Base-by-base conservation (phyloP, 1,140 invertebrate species). In the Lepidurus apus region DNA sequence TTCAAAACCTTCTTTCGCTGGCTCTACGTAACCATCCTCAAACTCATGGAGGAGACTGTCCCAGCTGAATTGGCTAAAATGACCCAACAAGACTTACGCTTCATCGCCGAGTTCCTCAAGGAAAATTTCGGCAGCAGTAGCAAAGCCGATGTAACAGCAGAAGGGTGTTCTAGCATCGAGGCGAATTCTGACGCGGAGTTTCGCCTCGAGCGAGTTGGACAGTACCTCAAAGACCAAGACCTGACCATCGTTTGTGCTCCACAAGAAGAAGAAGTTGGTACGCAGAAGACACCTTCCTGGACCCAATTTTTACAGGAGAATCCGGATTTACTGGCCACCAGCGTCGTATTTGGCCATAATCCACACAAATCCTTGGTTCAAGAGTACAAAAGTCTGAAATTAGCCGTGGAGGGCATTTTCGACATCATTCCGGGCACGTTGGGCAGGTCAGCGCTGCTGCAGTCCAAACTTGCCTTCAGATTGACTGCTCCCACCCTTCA, bases 1-100 rank as follows among this genome's bases (percentile, higher is more conserved):
- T 96, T 97, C 82, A 96, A 96, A 86, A 91, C 94, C 11, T 98
- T 98, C 82, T 97, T 97, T 79, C 85, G 89, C 81, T 93, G 90
- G 87, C 86, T 98, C 0, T 95, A 95, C 85, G 91, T 92, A 73
- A 92, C 92, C 4, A 96, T 97, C 79, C 86, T 95, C 10, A 88
- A 93, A 80, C 84, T 97, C 26, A 90, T 92, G 24, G 93, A 96
- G 83, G 94, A 97, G 84, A 89, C 91, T 82, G 89, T 94, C 75
- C 92, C 93, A 42, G 87, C 91, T 74, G 95, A 96, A 90, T 93
- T 86, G 78, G 91, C 89, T 34, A 92, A 92, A 85, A 90, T 94
- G 77, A 94, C 91, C 45, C 93, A 96, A 84, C 94, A 97, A 85
- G 95, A 97, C 84, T 86, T 96, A 1, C 90, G 91, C 13, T 93